Percentiles rank a stretch among this genome's conserved stretches.
Evolutionary conservation across 2,797 vertebrate species (phyloP).

Genomic region (Chloroceryle inda): DNA sequence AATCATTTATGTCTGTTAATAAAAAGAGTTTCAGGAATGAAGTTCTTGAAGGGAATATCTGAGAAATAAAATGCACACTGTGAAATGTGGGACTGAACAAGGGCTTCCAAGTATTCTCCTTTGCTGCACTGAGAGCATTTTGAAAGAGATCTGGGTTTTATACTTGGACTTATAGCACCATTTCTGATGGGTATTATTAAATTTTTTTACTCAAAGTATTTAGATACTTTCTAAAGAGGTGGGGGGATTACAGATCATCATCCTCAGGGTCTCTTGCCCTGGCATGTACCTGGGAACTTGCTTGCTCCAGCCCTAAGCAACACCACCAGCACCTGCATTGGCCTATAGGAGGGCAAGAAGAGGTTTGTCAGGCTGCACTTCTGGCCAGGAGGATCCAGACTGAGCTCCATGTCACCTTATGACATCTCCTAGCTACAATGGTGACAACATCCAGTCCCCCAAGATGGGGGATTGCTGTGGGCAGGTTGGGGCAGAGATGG

Average conservation of each 20-base stretch:
- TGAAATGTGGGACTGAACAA: neutral
- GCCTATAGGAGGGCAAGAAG: neutral
- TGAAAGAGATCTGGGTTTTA: neutral
- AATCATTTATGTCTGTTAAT: neutral
- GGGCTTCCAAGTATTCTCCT: neutral
- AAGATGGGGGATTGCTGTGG: accelerated
- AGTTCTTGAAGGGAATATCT: neutral
- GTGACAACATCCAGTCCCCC: too few relatives aligned
- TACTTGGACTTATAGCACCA: neutral
- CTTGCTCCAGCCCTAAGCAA: neutral
- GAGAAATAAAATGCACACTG: neutral
- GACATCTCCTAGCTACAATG: neutral
- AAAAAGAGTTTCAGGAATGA: slow-evolving; percentile 43
- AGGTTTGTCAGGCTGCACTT: accelerated
- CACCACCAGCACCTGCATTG: accelerated
- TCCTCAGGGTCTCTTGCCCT: neutral
- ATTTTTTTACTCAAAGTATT: neutral
- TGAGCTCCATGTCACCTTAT: accelerated
- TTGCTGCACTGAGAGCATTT: neutral
- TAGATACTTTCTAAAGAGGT: neutral
- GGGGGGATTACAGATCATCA: neutral
- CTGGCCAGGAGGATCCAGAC: neutral
- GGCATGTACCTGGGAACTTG: accelerated
- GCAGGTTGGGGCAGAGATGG: neutral
- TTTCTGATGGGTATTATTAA: neutral